phyloP scores from a whole-genome alignment of 2,113 vertebrate genomes.

The Tetrao urogallus region DNA sequence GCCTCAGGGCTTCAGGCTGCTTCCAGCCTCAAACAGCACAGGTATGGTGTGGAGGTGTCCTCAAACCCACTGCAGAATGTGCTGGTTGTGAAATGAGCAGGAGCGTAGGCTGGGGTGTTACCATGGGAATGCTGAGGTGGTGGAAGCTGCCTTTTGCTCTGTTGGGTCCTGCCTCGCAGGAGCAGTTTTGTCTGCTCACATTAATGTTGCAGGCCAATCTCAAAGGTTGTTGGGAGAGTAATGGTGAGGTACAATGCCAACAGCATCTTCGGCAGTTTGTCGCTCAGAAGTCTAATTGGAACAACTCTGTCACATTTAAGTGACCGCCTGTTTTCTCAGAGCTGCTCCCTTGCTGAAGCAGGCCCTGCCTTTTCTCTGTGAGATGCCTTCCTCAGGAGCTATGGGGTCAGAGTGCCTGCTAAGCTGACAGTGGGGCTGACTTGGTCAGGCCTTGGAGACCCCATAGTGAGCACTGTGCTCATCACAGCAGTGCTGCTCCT shows the following conservation, averaged over 20 bases:
- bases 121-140: neutral
- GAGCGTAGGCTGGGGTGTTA: neutral
- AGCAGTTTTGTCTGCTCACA: neutral
- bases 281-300: neutral
- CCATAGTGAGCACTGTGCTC: fast-evolving
- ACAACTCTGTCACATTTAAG: neutral
- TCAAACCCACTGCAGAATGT: neutral
- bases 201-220: neutral
- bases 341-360: neutral
- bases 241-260: neutral
- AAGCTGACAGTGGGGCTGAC: neutral
- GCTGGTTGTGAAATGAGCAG: neutral
- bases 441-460: neutral
- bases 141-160: constrained; percentile 10
- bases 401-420: neutral
- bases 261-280: neutral
- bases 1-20: neutral
- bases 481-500: neutral
- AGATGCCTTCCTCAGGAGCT: fast-evolving
- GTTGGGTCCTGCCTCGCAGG: neutral
- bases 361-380: neutral
- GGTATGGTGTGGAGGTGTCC: neutral
- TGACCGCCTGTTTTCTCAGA: neutral
- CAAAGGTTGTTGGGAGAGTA: neutral
- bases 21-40: neutral